Conservation (phyloP, 2,888 invertebrate genomes). For the Troides helena region DNA sequence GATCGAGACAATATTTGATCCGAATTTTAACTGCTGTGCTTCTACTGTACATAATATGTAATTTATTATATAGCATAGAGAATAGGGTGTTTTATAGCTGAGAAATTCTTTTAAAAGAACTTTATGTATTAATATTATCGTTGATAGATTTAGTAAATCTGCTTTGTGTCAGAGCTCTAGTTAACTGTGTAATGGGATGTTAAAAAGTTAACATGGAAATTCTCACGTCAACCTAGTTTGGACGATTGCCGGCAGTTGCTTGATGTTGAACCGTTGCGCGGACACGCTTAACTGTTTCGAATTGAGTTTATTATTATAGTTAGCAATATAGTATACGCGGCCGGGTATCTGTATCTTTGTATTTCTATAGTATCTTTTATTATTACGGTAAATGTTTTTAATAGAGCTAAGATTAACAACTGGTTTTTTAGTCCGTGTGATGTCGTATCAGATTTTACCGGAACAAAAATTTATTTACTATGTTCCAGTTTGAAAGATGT, state of each 20-base stretch:
- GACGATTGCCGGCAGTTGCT: slow-evolving; percentile 31
- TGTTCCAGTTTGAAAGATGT: too few relatives aligned
- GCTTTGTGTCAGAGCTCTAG: slow-evolving; percentile 10
- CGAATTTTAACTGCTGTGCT: too few relatives aligned
- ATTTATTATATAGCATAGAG: too few relatives aligned
- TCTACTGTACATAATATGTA: too few relatives aligned
- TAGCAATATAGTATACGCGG: slow-evolving; percentile 23
- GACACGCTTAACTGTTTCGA: slow-evolving; percentile 35
- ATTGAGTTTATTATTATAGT: slow-evolving; percentile 24
- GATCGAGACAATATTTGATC: too few relatives aligned
- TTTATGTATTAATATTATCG: too few relatives aligned
- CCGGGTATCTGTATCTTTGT: neutral
- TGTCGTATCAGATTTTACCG: too few relatives aligned
- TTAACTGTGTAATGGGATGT: neutral
- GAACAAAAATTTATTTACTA: too few relatives aligned
- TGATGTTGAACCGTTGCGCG: slow-evolving; percentile 33
- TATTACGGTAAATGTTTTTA: neutral
- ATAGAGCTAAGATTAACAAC: neutral
- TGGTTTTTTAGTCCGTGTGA: neutral
- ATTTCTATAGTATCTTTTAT: neutral
- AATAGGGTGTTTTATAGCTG: too few relatives aligned
- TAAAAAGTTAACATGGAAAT: slow-evolving; percentile 27
- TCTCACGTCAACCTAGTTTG: slow-evolving; percentile 44
- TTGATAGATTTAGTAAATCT: neutral
- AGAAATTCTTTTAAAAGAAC: too few relatives aligned